Evolutionary conservation across 2,888 invertebrate genomes (phyloP), one percentile per base, ranked within the genome.

Genomic region (Caenorhabditis sulstoni): DNA sequence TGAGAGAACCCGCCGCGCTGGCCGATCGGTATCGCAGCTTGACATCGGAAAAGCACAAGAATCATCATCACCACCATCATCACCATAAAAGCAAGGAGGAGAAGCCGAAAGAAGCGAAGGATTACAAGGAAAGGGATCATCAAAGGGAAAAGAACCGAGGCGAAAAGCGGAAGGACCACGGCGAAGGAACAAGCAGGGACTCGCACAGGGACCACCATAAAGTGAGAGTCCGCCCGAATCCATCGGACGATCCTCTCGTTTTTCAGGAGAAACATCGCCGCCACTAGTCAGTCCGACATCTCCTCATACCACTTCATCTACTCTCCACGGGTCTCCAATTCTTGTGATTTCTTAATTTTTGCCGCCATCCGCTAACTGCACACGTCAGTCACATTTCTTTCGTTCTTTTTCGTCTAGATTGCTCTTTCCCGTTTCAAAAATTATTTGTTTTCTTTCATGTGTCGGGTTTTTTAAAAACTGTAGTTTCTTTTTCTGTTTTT

Each of bases 1-100:
- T 81, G 7, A 75, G 83, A 16, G 88, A 85, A 49, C 78, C 81
- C 7, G 77, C 70, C 3, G 83, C 75, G 35, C 20, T 82, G 68
- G 78, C 71, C 1, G 79, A 77, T 39, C 44, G 65, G 37, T 81
- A 83, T 55, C 37, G 73, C 20, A 64, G 7, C 53, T 23, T 73
- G 16, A 68, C 64, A 11, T 50, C 59, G 18, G 78, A 78, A 16
- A 67, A 73, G n/a, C 71, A 78, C 18, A 78, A 80, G 39, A 67
- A 67, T 16, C 75, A 75, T 37, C 74, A 80, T 44, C 70, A 80
- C 23, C 74, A 75, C 9, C 70, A 76, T 14, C 71, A 73, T 29
- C 57, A 70, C 35, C 68, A 64, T 45, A 57, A 53, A 23, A 47
- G 41, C 5, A 50, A 53, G 37, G 65, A 58, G 7, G 50, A 75